Evolutionary conservation across 2,113 vertebrate genomes (phyloP), one percentile per base, ranked within the genome.

Genomic region (Phocoena phocoena): DNA sequence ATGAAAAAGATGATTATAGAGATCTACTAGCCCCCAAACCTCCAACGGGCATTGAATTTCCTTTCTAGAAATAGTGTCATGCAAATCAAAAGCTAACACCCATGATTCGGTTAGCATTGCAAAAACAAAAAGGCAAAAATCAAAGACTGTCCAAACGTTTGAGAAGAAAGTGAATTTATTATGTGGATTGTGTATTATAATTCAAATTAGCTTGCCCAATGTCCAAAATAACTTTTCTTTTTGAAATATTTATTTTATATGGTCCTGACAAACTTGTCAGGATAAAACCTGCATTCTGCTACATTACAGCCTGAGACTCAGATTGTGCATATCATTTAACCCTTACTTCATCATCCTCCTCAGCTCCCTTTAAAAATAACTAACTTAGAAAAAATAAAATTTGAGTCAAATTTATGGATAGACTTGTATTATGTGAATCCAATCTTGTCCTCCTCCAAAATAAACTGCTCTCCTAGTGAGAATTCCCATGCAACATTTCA

Each of bases 1-100:
- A 74, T 93, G 1, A 36, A 76, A 71, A 89, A 21, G 15, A 33
- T 76, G 23, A 70, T 88, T 88, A 41, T 41, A 76, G 91, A 62
- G 1, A n/a, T 77, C 53, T 33, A 0, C 7, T 26, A 44, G 8
- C 4, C 7, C 3, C 2, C 2, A 47, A 21, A 47, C 1, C 7
- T 50, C 41, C 65, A 86, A 36, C 3, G 0, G 38, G 5, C 4
- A 63, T 28, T 53, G 11, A 33, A 18, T 50, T 68, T 90, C 2
- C 38, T 58, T 62, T 83, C 8, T 47, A 63, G 12, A 73, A 21
- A 2, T 1, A 94, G 33, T 17, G 23, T 1, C 11, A 44, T 80
- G 4, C 8, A 86, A 83, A 44, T 68, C 31, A 58, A 88, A 88
- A 20, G 10, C 6, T 44, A 70, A 70, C 1, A 33, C 2, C 47